Base-by-base conservation (phyloP, 2,888 invertebrate species). In the Clanis bilineata region DNA sequence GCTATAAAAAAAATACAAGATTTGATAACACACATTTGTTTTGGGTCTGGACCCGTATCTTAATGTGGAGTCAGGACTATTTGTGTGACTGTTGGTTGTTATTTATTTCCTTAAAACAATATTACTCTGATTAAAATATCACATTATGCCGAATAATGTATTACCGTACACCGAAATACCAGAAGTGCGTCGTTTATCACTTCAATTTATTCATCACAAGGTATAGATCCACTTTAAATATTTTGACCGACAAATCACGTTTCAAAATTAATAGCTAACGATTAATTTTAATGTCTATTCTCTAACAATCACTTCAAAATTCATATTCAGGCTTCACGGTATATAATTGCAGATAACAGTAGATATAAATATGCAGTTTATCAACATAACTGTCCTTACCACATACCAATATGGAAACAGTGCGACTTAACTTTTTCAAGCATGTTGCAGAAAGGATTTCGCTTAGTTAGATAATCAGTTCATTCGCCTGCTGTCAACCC, bases 201-300 rank as follows among this genome's bases (percentile, higher is more conserved):
- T 51, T 28, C 32, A 51, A 51, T 51, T 32, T 28, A 51, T 32
- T 32, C 51, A 51, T 28, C 32, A 51, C 51, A 51, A 28, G 25
- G 25, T 45, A 45, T 28, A 51, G 51, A 51, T 51, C 45, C 45
- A 45, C 25, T 45, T 45, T 23, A 23, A 28, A 28, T 9, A 28
- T 51, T 51, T 51, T 32, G 32, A 51, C 51, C 51, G 28, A 51
- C 51, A 18, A 51, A 51, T 51, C 51, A 51, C 32, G 32, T 51
- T 51, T 15, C 51, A 28, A 51, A 51, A 51, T 51, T 28, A 51
- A 51, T 51, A 51, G 51, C 51, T 51, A 7, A 51, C 51, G 32
- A 51, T 51, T 51, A 32, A 51, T 51, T 51, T 18, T 32, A 32
- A 32, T 45, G 45, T 45, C 25, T 25, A 25, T 51, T 51, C 18